phyloP scores from a whole-genome alignment of 2,113 vertebrate genomes.

The Planiliza haematocheilus region DNA sequence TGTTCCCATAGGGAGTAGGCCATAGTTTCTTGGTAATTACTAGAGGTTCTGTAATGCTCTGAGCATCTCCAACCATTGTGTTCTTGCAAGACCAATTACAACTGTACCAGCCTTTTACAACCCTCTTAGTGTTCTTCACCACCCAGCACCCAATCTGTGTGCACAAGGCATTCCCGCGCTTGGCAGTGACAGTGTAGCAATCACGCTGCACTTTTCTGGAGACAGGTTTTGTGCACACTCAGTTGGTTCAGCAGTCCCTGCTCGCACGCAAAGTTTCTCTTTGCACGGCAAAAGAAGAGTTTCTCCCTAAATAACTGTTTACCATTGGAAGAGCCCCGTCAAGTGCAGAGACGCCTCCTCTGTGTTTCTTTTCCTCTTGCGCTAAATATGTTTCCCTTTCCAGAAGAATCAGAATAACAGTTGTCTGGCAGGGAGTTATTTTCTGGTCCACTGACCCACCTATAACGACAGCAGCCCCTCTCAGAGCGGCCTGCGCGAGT shows the following conservation, averaged over 20 bases:
- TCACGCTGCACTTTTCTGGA: conserved; percentile 31
- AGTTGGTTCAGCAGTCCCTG: conserved; percentile 57
- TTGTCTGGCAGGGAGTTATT: conserved; percentile 65
- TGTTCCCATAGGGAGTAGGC: too few relatives aligned
- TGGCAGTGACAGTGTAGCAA: conserved; percentile 38
- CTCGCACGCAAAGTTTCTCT: conserved; percentile 32
- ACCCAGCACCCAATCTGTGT: conserved; percentile 38
- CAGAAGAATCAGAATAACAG: conserved; percentile 72
- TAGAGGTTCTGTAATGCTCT: too few relatives aligned
- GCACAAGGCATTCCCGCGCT: too few relatives aligned
- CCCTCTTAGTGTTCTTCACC: too few relatives aligned
- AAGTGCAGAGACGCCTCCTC: conserved; percentile 41
- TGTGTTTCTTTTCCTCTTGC: conserved; percentile 49
- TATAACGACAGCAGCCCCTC: conserved; percentile 43
- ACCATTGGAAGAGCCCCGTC: conserved; percentile 66
- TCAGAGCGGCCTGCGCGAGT: conserved; percentile 65
- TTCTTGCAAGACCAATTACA: too few relatives aligned
- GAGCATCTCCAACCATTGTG: too few relatives aligned
- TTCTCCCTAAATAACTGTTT: conserved; percentile 52
- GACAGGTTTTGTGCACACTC: conserved; percentile 58
- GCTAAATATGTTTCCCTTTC: conserved; percentile 69
- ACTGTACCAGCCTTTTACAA: too few relatives aligned
- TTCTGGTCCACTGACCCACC: conserved; percentile 69
- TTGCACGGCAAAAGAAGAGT: conserved; percentile 11
- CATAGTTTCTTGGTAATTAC: too few relatives aligned